Evolutionary conservation across 2,888 invertebrate species (phyloP), one percentile per base, ranked within the genome.

Genomic region (Linnaemya vulpina): DNA sequence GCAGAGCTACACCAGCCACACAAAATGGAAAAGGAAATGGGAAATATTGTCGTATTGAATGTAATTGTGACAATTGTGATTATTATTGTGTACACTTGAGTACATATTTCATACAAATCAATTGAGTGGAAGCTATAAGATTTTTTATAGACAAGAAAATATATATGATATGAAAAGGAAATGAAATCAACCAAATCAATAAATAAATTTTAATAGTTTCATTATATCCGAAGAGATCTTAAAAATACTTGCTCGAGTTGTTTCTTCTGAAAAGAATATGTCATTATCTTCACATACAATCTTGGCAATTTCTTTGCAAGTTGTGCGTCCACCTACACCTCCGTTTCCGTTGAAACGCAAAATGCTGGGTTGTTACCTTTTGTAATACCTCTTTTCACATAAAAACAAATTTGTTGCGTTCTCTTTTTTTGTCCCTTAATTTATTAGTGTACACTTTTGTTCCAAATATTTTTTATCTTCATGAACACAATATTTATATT

Each of bases 51-150:
- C 60, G 17, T 68, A 71, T 83, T 71, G 43, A 73, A 77, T 53
- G 67, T 82, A 75, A 71, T 85, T 85, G 74, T 85, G 85, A 85
- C 82, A 79, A 82, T 85, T 85, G 78, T 82, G 82, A 85, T 79
- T 85, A 82, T 79, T 79, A 82, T 73, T 60, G 38, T 70, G 51
- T 60, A 74, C 84, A 78, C 77, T 81, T 85, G 78, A 85, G 73
- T 70, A 71, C 65, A 71, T 71, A 46, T 67, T 78, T 78, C 65
- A 75, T 71, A 71, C 65, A 75, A 82, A 79, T 78, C 74, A 82
- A 85, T 85, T 82, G 78, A 71, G 46, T 79, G 82, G 82, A 85
- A 77, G 51, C 20, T 78, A 68, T 63, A 35, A 58, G 53, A n/a
- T 17, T 55, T 5, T 63, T 35, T 43, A 63, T 46, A 20, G 1